Base-by-base conservation (phyloP, 2,113 vertebrate species). In the Chlorodrepanis virens region DNA sequence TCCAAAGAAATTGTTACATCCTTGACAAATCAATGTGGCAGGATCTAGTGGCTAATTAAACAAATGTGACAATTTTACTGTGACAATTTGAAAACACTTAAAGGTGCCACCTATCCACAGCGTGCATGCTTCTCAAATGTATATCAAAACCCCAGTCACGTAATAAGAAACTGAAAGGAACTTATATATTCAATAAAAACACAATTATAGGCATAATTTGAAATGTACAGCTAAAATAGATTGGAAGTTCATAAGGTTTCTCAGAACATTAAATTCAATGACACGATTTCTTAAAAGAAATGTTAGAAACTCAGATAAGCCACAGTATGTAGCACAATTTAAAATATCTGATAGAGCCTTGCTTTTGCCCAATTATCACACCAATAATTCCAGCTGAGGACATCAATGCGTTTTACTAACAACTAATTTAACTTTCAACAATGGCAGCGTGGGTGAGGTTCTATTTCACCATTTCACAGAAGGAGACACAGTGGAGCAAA, bases 31-130 rank as follows among this genome's bases (percentile, higher is more conserved):
- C 87, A 95, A n/a, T 27, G n/a, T 96, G 89, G 87, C 80, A 96
- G 77, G 80, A 91, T 81, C 93, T 95, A 82, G 49, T 29, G 67
- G 83, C 82, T 97, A 97, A 98, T 96, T 97, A 97, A 97, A 95
- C 49, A 96, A 96, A 96, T 89, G 77, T 85, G 96, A 96, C 78
- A 92, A 88, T 95, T 96, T 89, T 82, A 76, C 87, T 59, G 50
- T 84, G 86, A 95, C 75, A 94, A 84, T 96, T 87, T 85, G 70
- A 97, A 96, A 97, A 96, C 4, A 24, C 71, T 94, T 54, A 39
- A 25, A 97, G 93, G 37, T 86, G 27, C 69, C 69, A 97, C 86
- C 83, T 57, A 92, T 94, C 59, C 65, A 83, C 76, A 61, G 33
- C 27, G 56, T 79, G 47, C 40, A 75, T 86, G 91, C 83, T 83